Percentiles rank a stretch among this genome's conserved stretches.
Conservation (phyloP, 2,113 vertebrate genomes). For the Sinocyclocheilus anshuiensis region DNA sequence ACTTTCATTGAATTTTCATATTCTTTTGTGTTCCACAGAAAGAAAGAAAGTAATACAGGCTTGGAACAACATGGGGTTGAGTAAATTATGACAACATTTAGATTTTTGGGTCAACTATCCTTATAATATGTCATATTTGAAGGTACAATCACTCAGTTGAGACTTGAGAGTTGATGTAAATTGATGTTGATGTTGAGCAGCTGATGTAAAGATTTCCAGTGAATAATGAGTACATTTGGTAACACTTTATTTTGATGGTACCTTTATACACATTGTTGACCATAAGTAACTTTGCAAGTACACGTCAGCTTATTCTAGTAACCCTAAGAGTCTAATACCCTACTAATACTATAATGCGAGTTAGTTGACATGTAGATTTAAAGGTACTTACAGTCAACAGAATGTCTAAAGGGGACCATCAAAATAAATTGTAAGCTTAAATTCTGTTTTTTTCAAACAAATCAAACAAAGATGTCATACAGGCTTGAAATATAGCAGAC, state of each 20-base stretch:
- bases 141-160: background rate
- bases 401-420: no score
- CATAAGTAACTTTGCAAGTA: no score
- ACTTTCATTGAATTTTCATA: background rate
- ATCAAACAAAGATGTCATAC: background rate
- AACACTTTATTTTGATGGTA: no score
- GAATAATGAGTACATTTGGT: background rate
- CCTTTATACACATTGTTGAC: no score
- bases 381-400: no score
- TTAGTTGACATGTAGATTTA: no score
- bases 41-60: background rate
- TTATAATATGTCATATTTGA: background rate
- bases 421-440: no score
- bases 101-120: background rate
- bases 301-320: no score
- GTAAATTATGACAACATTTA: background rate
- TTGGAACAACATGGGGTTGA: background rate
- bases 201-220: background rate
- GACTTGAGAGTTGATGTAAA: background rate
- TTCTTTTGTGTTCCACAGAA: background rate
- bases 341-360: no score
- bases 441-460: no score
- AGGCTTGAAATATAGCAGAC: background rate
- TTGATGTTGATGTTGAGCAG: background rate
- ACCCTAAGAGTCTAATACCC: no score